Conservation (phyloP, 2,797 vertebrate genomes). For the Enteromius treurensis region DNA sequence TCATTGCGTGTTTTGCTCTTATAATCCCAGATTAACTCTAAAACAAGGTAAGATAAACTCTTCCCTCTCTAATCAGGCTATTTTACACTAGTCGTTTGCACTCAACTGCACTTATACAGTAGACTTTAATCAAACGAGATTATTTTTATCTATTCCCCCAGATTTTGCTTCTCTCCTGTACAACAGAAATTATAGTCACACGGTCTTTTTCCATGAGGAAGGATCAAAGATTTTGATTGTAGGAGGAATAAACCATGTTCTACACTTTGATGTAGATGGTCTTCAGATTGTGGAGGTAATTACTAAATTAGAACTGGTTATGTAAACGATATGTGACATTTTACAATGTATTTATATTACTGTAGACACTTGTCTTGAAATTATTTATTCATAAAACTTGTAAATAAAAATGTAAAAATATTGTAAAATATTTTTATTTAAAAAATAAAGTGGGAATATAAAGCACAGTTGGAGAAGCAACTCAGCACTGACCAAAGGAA, state of each 20-base stretch:
- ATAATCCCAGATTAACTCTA: slow-evolving; percentile 43
- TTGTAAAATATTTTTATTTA: no score
- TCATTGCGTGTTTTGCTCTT: slow-evolving; percentile 24
- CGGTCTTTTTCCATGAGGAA: slow-evolving; percentile 65
- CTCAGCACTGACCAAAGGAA: no score
- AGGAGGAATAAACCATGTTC: slow-evolving; percentile 68
- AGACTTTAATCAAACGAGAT: neutral
- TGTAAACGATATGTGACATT: neutral
- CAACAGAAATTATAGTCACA: slow-evolving; percentile 61
- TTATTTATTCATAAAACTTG: neutral
- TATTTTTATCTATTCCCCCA: no score
- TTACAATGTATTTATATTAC: neutral
- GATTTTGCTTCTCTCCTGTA: slow-evolving; percentile 54
- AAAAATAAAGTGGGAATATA: neutral
- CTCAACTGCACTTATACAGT: neutral
- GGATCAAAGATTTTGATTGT: slow-evolving; percentile 67
- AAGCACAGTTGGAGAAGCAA: neutral
- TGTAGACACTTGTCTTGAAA: neutral
- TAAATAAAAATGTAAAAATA: no score
- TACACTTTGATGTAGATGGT: slow-evolving; percentile 61
- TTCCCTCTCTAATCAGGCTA: neutral
- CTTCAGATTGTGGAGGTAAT: slow-evolving; percentile 68
- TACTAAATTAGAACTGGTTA: neutral
- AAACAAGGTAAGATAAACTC: slow-evolving; percentile 51
- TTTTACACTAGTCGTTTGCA: neutral